A percentile compares a stretch with the other conserved stretches of the same genome.
Evolutionary conservation across 2,113 vertebrate genomes (phyloP).

Genomic region (Microtus ochrogaster): DNA sequence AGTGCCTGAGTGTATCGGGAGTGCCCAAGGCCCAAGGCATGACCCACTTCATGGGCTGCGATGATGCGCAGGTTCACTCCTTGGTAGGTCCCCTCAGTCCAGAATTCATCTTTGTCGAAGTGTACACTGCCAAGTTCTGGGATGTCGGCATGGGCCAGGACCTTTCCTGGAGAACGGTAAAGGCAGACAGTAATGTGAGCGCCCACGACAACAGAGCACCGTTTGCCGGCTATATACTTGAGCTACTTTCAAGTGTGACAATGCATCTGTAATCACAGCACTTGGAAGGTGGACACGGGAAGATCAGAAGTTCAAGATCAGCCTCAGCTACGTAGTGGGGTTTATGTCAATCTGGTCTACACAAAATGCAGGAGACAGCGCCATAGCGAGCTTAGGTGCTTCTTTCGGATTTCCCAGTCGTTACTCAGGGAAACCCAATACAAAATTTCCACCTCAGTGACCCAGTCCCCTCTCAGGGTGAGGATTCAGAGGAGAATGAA

Average conservation of each 20-base stretch:
- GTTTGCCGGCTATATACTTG: not conserved
- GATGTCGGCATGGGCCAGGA: constrained; percentile 91
- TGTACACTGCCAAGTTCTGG: constrained; percentile 91
- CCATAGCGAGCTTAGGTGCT: not conserved
- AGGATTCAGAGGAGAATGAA: not conserved
- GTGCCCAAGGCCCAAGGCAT: constrained; percentile 92
- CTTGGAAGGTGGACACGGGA: not conserved
- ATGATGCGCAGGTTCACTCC: constrained; percentile 92
- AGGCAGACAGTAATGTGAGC: constrained; percentile 14
- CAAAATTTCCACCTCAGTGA: not conserved
- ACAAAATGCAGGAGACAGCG: not conserved
- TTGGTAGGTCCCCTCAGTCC: constrained; percentile 88
- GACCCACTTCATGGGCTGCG: constrained; percentile 92
- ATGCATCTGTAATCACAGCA: not conserved
- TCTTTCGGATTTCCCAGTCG: not conserved
- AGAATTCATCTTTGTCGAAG: constrained; percentile 91
- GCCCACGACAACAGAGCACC: not conserved
- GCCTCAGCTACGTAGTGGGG: not conserved
- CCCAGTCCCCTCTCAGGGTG: not conserved
- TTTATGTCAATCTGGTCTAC: not conserved
- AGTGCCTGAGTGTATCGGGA: constrained; percentile 88
- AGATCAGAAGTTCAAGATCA: not conserved
- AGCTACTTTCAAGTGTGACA: not conserved
- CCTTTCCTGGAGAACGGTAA: constrained; percentile 84
- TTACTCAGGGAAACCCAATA: not conserved